Percentiles rank a stretch among this genome's conserved stretches.
Conservation (phyloP, 92 coral and sea anemone species). For the Porites evermanni region DNA sequence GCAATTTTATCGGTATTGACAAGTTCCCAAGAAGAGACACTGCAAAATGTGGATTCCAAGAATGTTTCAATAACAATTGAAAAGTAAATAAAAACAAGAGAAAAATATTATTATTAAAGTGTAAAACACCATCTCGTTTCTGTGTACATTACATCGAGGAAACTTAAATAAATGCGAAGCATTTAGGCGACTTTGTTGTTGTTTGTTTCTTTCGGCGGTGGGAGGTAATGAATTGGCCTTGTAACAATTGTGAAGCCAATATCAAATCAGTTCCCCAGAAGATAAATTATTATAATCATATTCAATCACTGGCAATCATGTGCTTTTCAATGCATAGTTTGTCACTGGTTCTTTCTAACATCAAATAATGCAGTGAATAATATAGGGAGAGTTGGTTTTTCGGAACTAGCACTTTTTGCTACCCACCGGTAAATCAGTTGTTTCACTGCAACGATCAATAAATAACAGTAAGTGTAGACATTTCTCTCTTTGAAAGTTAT, state of each 20-base stretch:
- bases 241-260: neutral
- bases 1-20: slow-evolving; percentile 5
- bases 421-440: too few relatives aligned
- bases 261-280: neutral
- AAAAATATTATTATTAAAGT: slow-evolving; percentile 22
- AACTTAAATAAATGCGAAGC: slow-evolving; percentile 43
- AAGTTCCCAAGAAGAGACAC: slow-evolving; percentile 4
- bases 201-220: slow-evolving; percentile 1
- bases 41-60: neutral
- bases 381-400: too few relatives aligned
- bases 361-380: too few relatives aligned
- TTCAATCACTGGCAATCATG: too few relatives aligned
- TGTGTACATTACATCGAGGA: slow-evolving; percentile 35
- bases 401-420: too few relatives aligned
- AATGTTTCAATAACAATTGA: neutral
- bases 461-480: too few relatives aligned
- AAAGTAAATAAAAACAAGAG: slow-evolving; percentile 5
- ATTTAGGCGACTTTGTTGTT: neutral
- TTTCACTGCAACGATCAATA: too few relatives aligned
- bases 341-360: too few relatives aligned
- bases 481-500: too few relatives aligned
- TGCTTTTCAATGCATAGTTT: too few relatives aligned
- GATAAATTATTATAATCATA: too few relatives aligned
- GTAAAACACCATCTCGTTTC: slow-evolving; percentile 15
- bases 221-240: neutral